Percentiles rank a stretch among this genome's conserved stretches.
Conservation (phyloP, 30 jellyfish, hydroid and myxozoan genomes). For the Cassiopea andromeda region DNA sequence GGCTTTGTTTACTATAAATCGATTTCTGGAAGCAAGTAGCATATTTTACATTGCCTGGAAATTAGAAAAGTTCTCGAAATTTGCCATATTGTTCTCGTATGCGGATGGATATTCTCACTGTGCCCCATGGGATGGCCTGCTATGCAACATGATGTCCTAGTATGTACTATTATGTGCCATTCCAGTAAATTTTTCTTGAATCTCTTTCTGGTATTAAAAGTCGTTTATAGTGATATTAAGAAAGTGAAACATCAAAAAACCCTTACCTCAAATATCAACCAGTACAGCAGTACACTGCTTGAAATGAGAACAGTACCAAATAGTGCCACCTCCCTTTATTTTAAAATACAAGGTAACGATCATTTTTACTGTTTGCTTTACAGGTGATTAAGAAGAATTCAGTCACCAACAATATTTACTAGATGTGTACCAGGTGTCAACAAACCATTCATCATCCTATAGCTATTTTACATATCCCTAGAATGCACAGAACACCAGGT, state of each 20-base stretch:
- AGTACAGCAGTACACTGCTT: background rate
- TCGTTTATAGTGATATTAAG: background rate
- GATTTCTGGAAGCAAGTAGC: too few relatives aligned
- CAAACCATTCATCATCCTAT: background rate
- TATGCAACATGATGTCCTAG: too few relatives aligned
- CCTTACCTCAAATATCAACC: background rate
- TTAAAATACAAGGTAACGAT: background rate
- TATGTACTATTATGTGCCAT: background rate
- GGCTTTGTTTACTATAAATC: too few relatives aligned
- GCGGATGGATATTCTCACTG: too few relatives aligned
- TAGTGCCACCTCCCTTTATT: background rate
- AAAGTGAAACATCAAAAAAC: background rate
- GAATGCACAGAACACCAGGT: background rate
- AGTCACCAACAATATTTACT: background rate
- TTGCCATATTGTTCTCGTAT: too few relatives aligned
- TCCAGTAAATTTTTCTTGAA: background rate
- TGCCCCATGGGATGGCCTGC: too few relatives aligned
- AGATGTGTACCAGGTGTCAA: background rate
- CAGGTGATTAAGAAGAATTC: background rate
- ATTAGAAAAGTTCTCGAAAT: too few relatives aligned
- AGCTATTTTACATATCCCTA: background rate
- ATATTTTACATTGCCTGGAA: too few relatives aligned
- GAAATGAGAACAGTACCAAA: background rate
- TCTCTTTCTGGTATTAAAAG: background rate
- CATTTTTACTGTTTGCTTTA: background rate